phyloP scores from a whole-genome alignment of 2,113 vertebrate species.

The Vidua chalybeata region DNA sequence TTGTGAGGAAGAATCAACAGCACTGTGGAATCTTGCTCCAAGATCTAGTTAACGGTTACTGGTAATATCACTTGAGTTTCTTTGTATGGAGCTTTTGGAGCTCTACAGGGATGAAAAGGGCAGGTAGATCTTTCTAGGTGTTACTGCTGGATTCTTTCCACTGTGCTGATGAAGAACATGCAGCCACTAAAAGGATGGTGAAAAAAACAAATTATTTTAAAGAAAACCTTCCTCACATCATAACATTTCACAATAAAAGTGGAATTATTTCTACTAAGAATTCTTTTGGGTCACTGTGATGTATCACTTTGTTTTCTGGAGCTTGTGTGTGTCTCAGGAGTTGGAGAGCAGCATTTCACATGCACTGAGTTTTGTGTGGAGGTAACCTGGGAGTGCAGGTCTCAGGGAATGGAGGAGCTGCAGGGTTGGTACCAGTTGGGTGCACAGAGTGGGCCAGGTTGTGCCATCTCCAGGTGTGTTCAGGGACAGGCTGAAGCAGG shows the following conservation, averaged over 20 bases:
- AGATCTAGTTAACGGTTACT: neutral
- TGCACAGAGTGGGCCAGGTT: rapidly evolving
- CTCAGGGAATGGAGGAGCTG: neutral
- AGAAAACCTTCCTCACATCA: neutral
- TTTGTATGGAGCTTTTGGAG: neutral
- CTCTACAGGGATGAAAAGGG: neutral
- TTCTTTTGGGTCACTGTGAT: neutral
- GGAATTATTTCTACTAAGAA: neutral
- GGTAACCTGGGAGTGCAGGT: rapidly evolving
- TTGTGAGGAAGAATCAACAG: neutral
- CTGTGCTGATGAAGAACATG: neutral
- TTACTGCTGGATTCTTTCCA: neutral
- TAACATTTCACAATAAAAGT: neutral
- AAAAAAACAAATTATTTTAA: neutral
- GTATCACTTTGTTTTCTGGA: neutral
- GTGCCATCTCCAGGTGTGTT: neutral
- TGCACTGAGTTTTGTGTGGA: neutral
- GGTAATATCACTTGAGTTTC: neutral
- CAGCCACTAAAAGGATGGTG: neutral
- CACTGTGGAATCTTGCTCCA: neutral
- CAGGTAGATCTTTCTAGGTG: neutral
- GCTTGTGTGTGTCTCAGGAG: neutral
- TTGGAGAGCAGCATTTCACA: neutral
- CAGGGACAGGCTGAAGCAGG: neutral
- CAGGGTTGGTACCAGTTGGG: rapidly evolving